phyloP scores from a whole-genome alignment of 2,797 vertebrate species.

The Valencia hispanica region DNA sequence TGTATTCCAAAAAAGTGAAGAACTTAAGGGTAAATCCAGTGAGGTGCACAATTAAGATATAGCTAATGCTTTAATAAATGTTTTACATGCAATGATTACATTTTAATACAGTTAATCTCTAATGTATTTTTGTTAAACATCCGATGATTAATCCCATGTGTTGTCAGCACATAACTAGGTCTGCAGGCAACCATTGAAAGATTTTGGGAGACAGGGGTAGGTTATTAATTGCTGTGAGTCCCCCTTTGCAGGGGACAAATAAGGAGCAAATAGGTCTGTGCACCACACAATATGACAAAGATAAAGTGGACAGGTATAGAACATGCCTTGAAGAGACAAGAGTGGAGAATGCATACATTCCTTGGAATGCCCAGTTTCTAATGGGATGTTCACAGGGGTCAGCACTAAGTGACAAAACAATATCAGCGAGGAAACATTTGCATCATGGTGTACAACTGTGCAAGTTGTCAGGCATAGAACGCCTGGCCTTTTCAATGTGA shows the following conservation, averaged over 20 bases:
- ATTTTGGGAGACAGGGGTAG: slow-evolving; percentile 49
- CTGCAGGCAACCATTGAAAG: slow-evolving; percentile 59
- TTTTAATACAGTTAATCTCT: slow-evolving; percentile 68
- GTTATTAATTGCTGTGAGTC: slow-evolving; percentile 36
- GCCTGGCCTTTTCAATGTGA: slow-evolving; percentile 76
- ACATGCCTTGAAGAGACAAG: slow-evolving; percentile 68
- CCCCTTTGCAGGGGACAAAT: slow-evolving; percentile 69
- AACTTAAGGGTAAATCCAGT: neutral
- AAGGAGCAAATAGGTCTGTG: slow-evolving; percentile 79
- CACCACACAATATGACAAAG: slow-evolving; percentile 71
- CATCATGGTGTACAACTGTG: slow-evolving; percentile 74
- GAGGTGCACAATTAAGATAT: slow-evolving; percentile 40
- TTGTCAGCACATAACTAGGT: slow-evolving; percentile 70
- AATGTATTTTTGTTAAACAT: slow-evolving; percentile 61
- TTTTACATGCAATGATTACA: slow-evolving; percentile 60
- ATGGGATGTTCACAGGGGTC: slow-evolving; percentile 71
- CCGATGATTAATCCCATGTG: slow-evolving; percentile 66
- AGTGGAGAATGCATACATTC: slow-evolving; percentile 66
- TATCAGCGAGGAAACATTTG: slow-evolving; percentile 78
- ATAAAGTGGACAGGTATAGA: slow-evolving; percentile 77
- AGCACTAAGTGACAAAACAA: slow-evolving; percentile 79
- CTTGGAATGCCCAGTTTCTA: slow-evolving; percentile 63
- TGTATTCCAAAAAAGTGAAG: neutral
- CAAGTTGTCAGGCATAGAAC: slow-evolving; percentile 83
- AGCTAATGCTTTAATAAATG: slow-evolving; percentile 53